phyloP scores from a whole-genome alignment of 2,113 vertebrate species.

The Nycticorax nycticorax region DNA sequence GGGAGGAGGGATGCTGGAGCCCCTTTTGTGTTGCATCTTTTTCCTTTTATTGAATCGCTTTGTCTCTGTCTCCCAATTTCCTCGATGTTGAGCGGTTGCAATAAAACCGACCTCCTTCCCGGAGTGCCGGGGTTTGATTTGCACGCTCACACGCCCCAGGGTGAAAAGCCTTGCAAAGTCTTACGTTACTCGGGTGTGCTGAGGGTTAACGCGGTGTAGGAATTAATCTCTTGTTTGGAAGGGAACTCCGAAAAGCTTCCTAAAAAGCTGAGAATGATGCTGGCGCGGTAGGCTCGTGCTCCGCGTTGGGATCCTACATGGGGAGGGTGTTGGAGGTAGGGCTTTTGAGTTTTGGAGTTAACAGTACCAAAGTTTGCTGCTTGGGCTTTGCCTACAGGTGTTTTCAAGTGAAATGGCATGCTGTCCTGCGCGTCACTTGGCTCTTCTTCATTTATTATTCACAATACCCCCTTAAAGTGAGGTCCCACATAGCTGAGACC shows the following conservation, averaged over 20 bases:
- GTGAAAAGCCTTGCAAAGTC: not conserved
- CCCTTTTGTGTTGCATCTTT: not conserved
- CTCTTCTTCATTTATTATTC: not conserved
- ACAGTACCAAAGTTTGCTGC: not conserved
- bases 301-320: rapidly evolving
- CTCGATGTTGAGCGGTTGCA: not conserved
- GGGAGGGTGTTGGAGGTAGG: not conserved
- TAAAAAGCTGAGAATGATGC: not conserved
- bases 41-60: not conserved
- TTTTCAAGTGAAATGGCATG: not conserved
- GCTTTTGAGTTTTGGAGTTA: not conserved
- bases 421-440: not conserved
- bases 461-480: not conserved
- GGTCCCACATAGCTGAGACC: not conserved
- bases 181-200: not conserved
- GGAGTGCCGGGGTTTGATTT: not conserved
- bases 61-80: not conserved
- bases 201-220: not conserved
- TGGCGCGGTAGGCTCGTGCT: rapidly evolving
- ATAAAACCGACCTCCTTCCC: not conserved
- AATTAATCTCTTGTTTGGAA: not conserved
- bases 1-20: not conserved
- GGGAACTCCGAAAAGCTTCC: not conserved
- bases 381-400: not conserved
- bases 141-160: not conserved